phyloP scores from a whole-genome alignment of 2,797 vertebrate species.

The Cyclopterus lumpus region DNA sequence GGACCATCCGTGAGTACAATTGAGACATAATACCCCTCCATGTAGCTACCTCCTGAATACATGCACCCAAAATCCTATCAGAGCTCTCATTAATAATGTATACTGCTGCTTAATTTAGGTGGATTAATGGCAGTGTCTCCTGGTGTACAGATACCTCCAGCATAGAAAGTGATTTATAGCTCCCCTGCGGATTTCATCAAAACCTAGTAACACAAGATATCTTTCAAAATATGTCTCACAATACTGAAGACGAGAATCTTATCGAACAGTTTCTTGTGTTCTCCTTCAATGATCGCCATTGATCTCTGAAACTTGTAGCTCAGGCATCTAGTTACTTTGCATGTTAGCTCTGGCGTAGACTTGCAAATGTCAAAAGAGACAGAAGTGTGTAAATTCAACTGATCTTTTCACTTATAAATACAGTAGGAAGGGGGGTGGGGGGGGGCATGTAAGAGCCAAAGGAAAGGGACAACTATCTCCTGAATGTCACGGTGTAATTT shows the following conservation, averaged over 20 bases:
- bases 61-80: background rate
- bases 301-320: background rate
- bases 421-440: background rate
- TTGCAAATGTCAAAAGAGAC: background rate
- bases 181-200: background rate
- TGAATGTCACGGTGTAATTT: no score
- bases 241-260: background rate
- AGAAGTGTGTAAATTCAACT: background rate
- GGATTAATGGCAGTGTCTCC: background rate
- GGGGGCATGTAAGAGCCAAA: background rate
- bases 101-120: conserved; percentile 14
- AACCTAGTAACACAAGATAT: background rate
- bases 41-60: background rate
- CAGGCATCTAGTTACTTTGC: background rate
- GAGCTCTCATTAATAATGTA: conserved; percentile 21
- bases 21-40: background rate
- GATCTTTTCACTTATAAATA: no score
- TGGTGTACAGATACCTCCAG: background rate
- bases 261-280: background rate
- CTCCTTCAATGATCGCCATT: background rate
- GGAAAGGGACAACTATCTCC: background rate
- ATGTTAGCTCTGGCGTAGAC: background rate
- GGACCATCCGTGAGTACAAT: background rate
- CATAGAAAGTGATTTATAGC: background rate
- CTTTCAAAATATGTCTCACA: background rate